Evolutionary conservation across 1,140 invertebrate genomes (phyloP).

Genomic region (Arctopsyche grandis): DNA sequence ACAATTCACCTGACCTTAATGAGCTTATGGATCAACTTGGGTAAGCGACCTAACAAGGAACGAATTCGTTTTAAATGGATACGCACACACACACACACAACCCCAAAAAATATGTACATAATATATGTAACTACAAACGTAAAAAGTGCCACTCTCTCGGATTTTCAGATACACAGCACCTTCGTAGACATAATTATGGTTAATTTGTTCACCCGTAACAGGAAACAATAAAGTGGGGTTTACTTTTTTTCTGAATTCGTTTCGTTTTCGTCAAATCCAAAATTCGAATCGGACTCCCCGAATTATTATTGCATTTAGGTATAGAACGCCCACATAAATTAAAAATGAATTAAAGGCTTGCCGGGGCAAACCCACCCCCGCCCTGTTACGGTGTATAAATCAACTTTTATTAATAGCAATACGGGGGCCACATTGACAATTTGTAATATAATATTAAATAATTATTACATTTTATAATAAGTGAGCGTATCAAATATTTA

Average conservation of each 20-base stretch:
- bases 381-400: background rate
- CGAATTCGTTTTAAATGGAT: constrained; percentile 46
- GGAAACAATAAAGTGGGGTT: constrained; percentile 36
- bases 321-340: constrained; percentile 46
- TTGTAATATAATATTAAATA: no score
- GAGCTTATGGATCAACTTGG: constrained; percentile 46
- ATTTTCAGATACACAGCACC: background rate
- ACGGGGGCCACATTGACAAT: no score
- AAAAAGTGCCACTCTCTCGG: constrained; percentile 14
- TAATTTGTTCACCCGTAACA: constrained; percentile 50
- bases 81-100: constrained; percentile 14
- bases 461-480: no score
- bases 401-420: background rate
- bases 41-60: constrained; percentile 48
- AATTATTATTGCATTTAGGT: constrained; percentile 23
- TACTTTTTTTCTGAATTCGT: background rate
- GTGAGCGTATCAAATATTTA: no score
- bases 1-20: constrained; percentile 46
- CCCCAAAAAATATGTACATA: constrained; percentile 15
- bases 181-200: constrained; percentile 46
- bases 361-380: background rate
- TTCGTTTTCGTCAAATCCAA: background rate
- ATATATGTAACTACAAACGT: background rate
- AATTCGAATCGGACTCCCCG: constrained; percentile 26
- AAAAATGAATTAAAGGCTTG: constrained; percentile 46